A percentile compares a stretch with the other conserved stretches of the same genome.
These are phyloP conservation scores for Lucifuga dentata DNA, from an alignment of 2,113 vertebrate species.

Conservation along the genomic window DNA sequence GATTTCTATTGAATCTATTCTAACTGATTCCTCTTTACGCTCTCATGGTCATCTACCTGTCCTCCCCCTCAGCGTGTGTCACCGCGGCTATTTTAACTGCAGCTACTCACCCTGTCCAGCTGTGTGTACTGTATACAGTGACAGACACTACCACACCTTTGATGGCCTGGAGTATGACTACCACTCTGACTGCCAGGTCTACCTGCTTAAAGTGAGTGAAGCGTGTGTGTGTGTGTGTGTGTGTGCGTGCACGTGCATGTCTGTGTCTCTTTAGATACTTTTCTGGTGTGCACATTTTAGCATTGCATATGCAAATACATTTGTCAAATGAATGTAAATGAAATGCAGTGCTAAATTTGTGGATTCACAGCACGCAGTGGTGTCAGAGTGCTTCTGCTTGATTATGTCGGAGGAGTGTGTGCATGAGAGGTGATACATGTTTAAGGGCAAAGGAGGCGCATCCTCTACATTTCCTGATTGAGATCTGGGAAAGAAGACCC, in stretches of 20 bases:
- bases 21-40: slow-evolving; percentile 7
- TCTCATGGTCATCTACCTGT: slow-evolving; percentile 19
- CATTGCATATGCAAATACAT: not conserved
- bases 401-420: slow-evolving; percentile 42
- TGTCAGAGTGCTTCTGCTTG: slow-evolving; percentile 21
- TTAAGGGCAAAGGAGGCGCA: slow-evolving; percentile 28
- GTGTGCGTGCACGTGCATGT: slow-evolving; percentile 13
- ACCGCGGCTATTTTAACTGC: slow-evolving; percentile 94
- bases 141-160: slow-evolving; percentile 96
- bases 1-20: no score
- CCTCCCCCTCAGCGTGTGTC: slow-evolving; percentile 87
- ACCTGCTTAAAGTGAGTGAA: slow-evolving; percentile 82
- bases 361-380: slow-evolving; percentile 8
- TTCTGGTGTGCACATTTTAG: not conserved
- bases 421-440: not conserved
- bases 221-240: slow-evolving; percentile 18
- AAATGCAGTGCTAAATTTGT: slow-evolving; percentile 9
- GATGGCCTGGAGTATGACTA: slow-evolving; percentile 97
- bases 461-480: slow-evolving; percentile 49
- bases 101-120: slow-evolving; percentile 94
- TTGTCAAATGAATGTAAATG: not conserved
- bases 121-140: slow-evolving; percentile 94
- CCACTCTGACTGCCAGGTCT: slow-evolving; percentile 94
- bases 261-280: not conserved
- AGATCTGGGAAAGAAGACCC: slow-evolving; percentile 58